Percentiles rank a stretch among this genome's conserved stretches.
Evolutionary conservation across 2,888 invertebrate species (phyloP).

Genomic region (Chrysopilus asiliformis): DNA sequence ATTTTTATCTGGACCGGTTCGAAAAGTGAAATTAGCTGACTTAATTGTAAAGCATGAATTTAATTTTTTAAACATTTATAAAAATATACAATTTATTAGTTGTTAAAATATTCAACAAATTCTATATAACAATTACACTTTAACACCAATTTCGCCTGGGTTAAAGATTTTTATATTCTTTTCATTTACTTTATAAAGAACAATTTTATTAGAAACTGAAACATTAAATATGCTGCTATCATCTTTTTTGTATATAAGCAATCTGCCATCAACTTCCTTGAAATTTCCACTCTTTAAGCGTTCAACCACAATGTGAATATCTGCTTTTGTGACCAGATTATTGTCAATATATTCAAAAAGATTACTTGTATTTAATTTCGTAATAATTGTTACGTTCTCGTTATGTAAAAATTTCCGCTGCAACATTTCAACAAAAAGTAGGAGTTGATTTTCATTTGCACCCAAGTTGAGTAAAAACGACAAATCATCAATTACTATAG

Average conservation of each 20-base stretch:
- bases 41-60: no score
- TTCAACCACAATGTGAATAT: slow-evolving; percentile 48
- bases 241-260: slow-evolving; percentile 33
- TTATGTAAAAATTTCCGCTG: slow-evolving; percentile 13
- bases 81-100: no score
- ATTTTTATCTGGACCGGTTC: no score
- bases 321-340: slow-evolving; percentile 47
- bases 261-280: slow-evolving; percentile 55
- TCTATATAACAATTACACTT: no score
- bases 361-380: slow-evolving; percentile 46
- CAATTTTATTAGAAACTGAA: slow-evolving; percentile 25
- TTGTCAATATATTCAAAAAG: slow-evolving; percentile 45
- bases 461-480: slow-evolving; percentile 56
- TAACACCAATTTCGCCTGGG: slow-evolving; percentile 44
- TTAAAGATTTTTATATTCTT: slow-evolving; percentile 60
- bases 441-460: slow-evolving; percentile 40
- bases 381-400: slow-evolving; percentile 38
- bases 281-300: slow-evolving; percentile 59
- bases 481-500: slow-evolving; percentile 57
- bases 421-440: slow-evolving; percentile 39
- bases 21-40: no score
- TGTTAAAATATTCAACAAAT: no score
- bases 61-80: no score
- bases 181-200: slow-evolving; percentile 55
- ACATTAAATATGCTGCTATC: slow-evolving; percentile 22